These are phyloP conservation scores for Eurois occulta DNA, from an alignment of 2,888 invertebrate species.

Conservation along the genomic window DNA sequence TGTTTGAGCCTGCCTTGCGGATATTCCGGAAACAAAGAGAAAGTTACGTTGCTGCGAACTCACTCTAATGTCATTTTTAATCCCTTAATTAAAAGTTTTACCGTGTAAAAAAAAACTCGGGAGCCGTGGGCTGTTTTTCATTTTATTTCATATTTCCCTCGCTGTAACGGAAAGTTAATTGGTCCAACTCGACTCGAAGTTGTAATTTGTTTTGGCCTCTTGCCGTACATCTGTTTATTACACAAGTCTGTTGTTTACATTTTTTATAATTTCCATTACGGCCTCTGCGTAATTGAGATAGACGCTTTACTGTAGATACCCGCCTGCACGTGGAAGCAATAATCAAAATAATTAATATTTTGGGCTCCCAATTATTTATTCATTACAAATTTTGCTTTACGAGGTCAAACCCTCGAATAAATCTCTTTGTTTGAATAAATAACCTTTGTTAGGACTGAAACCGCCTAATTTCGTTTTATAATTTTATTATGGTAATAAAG, in stretches of 20 bases:
- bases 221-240: constrained; percentile 86
- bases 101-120: constrained; percentile 80
- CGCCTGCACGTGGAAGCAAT: constrained; percentile 24
- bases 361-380: constrained; percentile 60
- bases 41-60: constrained; percentile 86
- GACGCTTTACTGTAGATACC: constrained; percentile 25
- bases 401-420: constrained; percentile 48
- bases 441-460: constrained; percentile 36
- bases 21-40: constrained; percentile 80
- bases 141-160: constrained; percentile 89
- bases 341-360: constrained; percentile 62
- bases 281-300: constrained; percentile 59
- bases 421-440: constrained; percentile 58
- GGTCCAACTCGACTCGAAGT: constrained; percentile 87
- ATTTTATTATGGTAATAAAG: constrained; percentile 58
- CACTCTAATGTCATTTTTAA: constrained; percentile 89
- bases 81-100: constrained; percentile 90
- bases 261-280: constrained; percentile 76
- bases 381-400: constrained; percentile 57
- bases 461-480: constrained; percentile 48
- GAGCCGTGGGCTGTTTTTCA: constrained; percentile 86
- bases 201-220: constrained; percentile 88
- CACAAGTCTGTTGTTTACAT: constrained; percentile 80
- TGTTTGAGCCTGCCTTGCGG: constrained; percentile 73
- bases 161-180: constrained; percentile 90